Base-by-base conservation (phyloP, 2,888 invertebrate genomes). In the Eupithecia dodoneata region DNA sequence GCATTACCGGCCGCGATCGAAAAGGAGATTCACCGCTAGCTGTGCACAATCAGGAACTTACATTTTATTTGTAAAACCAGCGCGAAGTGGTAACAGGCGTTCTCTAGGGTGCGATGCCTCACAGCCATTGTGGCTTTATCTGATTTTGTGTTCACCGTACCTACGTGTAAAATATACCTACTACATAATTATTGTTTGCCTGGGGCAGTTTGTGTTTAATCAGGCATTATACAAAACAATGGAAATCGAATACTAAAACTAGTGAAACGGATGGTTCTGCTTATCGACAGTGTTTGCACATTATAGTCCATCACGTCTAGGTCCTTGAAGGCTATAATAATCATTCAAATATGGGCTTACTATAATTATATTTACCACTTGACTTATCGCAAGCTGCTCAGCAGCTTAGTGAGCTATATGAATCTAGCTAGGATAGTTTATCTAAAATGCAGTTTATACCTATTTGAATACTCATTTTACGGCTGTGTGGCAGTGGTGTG, bases 81-180 rank as follows among this genome's bases (percentile, higher is more conserved):
- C 10, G 69, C 45, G 59, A 73, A 67, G 73, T 75, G 75, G 75
- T 49, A 75, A 78, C 73, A 75, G 66, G 44, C 71, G 9, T 12
- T 18, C 75, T 73, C 75, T n/a, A 12, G 75, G 75, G 78, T 71
- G 67, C 75, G 44, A 78, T 78, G 44, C 71, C 71, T 75, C 75
- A 75, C 72, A 13, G 47, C 75, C 63, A 71, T 71, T 73, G 71
- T 44, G 75, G 71, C 42, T 41, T 72, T 77, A 75, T 75, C 77
- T 77, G 75, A 75, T 77, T 75, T 42, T 7, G 15, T 66, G 42
- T 42, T 66, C 7, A 42, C 42, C 12, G 30, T 63, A 63, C 12
- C 59, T 59, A 59, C 63, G 18, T 18, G 59, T 30, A 10, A 30
- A 12, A 63, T 30, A 12, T 5, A 65, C 65, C 41, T 13, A 41